These are phyloP conservation scores for Eupeodes corollae DNA, from an alignment of 1,140 invertebrate genomes.

Conservation along the genomic window DNA sequence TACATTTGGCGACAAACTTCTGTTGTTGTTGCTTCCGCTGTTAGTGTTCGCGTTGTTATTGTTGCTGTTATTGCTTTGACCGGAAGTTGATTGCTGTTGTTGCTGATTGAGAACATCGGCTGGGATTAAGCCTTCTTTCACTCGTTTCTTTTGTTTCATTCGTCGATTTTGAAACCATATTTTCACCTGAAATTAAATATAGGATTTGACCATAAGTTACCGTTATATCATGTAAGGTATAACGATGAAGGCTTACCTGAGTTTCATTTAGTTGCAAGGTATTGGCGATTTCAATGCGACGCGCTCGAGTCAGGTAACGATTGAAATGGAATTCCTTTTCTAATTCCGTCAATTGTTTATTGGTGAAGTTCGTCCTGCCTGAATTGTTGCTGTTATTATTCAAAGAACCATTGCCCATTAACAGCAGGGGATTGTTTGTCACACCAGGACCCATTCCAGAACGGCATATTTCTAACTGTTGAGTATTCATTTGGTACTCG, in stretches of 20 bases:
- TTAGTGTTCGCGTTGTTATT: conserved; percentile 11
- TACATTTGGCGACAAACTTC: conserved; percentile 23
- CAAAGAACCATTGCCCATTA: conserved; percentile 9
- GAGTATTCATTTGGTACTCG: conserved; percentile 34
- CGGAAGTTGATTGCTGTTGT: neutral
- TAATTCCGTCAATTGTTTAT: conserved; percentile 95
- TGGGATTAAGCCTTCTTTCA: conserved; percentile 77
- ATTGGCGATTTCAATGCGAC: conserved; percentile 95
- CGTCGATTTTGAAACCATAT: conserved; percentile 88
- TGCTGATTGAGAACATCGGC: conserved; percentile 40
- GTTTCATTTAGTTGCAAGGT: conserved; percentile 94
- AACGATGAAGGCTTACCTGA: conserved; percentile 44
- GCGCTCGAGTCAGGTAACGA: conserved; percentile 92
- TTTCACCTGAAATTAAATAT: conserved; percentile 51
- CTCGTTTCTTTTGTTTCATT: conserved; percentile 90
- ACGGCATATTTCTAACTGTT: conserved; percentile 30
- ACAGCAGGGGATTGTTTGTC: conserved; percentile 40
- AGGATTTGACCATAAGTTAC: neutral
- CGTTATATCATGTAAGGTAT: neutral
- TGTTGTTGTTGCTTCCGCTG: neutral
- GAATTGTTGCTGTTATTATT: conserved; percentile 55
- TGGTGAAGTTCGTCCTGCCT: conserved; percentile 95
- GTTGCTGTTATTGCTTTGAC: conserved; percentile 11
- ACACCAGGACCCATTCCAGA: conserved; percentile 8
- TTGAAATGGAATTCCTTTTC: conserved; percentile 99